A percentile compares a stretch with the other conserved stretches of the same genome.
Evolutionary conservation across 2,113 vertebrate genomes (phyloP).

Genomic region (Patagioenas fasciata): DNA sequence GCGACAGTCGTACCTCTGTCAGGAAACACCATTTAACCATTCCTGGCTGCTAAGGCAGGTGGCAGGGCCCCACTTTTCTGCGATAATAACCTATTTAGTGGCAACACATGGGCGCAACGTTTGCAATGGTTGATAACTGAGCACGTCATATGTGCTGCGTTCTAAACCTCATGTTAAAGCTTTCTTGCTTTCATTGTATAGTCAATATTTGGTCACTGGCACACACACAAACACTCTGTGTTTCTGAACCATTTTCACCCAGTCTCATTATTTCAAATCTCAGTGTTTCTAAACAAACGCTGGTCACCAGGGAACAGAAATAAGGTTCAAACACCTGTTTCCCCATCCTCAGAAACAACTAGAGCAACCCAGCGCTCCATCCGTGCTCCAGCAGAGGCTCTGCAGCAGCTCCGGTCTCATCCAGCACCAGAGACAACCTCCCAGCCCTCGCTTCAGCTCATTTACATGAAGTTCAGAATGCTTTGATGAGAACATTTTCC

Average conservation of each 20-base stretch:
- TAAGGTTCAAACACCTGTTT: background rate
- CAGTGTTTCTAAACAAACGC: background rate
- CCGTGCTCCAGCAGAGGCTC: background rate
- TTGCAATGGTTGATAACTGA: background rate
- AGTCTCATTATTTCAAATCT: background rate
- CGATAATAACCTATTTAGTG: background rate
- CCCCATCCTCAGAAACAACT: background rate
- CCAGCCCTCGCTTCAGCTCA: background rate
- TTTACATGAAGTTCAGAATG: background rate
- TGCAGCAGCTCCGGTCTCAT: background rate
- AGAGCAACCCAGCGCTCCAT: background rate
- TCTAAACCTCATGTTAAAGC: background rate
- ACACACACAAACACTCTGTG: background rate
- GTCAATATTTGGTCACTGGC: background rate
- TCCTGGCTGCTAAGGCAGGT: background rate
- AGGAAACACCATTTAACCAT: background rate
- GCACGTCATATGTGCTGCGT: rapidly evolving
- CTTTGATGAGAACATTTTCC: background rate
- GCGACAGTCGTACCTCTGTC: rapidly evolving
- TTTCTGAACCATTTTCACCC: background rate
- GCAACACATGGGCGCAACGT: rapidly evolving
- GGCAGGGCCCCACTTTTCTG: background rate
- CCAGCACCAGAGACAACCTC: no score
- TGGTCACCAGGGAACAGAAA: background rate
- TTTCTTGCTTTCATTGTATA: background rate